Evolutionary conservation across 53 echinoderm and acorn worm genomes (phyloP).

Genomic region (Paracentrotus lividus): DNA sequence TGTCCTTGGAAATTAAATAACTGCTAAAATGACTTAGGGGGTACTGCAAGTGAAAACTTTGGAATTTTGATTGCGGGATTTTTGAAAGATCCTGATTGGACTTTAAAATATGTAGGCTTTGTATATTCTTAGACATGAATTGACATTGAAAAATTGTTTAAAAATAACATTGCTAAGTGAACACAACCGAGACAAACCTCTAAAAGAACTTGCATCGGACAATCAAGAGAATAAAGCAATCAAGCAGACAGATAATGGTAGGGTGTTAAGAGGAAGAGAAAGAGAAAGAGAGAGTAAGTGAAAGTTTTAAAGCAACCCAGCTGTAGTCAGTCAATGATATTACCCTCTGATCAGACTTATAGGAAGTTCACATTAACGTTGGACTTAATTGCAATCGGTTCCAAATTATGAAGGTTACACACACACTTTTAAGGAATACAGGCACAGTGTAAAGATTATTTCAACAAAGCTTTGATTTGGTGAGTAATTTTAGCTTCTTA

Average conservation of each 20-base stretch:
- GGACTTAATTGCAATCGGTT: conserved; percentile 18
- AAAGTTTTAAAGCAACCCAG: neutral
- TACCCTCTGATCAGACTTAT: neutral
- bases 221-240: neutral
- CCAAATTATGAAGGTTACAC: neutral
- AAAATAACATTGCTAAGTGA: too few relatives aligned
- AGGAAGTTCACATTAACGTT: conserved; percentile 14
- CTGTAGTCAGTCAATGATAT: neutral
- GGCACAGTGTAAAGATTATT: neutral
- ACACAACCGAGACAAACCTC: neutral
- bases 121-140: neutral
- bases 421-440: neutral
- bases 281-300: neutral
- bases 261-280: neutral
- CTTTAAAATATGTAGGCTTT: too few relatives aligned
- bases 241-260: neutral
- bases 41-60: neutral
- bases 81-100: neutral
- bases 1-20: neutral
- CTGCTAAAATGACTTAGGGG: neutral
- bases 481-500: neutral
- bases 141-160: neutral
- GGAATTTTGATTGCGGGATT: neutral
- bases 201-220: neutral
- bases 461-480: neutral